Base-by-base conservation (phyloP, 2,113 vertebrate species). In the Sylvilagus bachmani region DNA sequence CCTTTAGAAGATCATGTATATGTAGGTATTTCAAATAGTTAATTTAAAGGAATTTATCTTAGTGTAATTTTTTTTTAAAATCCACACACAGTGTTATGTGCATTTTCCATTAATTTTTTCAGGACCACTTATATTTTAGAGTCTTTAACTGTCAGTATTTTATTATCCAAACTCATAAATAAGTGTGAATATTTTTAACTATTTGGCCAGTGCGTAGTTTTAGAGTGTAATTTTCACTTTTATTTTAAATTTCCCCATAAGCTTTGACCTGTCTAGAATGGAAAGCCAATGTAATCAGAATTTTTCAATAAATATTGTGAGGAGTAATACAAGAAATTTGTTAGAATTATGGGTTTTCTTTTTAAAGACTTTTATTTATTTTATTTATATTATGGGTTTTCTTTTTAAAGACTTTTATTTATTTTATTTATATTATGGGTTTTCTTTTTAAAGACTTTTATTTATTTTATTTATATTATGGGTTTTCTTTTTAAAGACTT, bases 221-320 rank as follows among this genome's bases (percentile, higher is more conserved):
- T 13, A 55, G 29, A 53, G 1, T 84, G 12, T 69, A 85, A 69
- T 89, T 80, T 17, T 90, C 9, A 85, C 17, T 85, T 85, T 86
- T 70, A 67, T 51, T 92, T 82, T 51, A 69, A 80, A 33, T 33
- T 75, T 70, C n/a, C 25, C 64, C 89, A 33, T 70, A 49, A 89
- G n/a, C 2, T 90, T 22, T 85, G 3, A 81, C 21, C 61, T 21
- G 6, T 0, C 22, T 1, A 95, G 36, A 71, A 38, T 69, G 3
- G 10, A 69, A 95, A 64, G 71, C 53, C 10, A 95, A 38, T 53
- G 19, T 75, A 21, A 14, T 58, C 14, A 24, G 75, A 21, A 70
- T 38, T 49, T 69, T 89, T 90, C 87, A 96, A 96, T 66, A 87
- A 79, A 84, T 44, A 27, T 58, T 58, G 1, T 80, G 36, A 83